Conservation (phyloP, 2,888 invertebrate genomes). For the Scaptodrosophila latifasciaeformis region DNA sequence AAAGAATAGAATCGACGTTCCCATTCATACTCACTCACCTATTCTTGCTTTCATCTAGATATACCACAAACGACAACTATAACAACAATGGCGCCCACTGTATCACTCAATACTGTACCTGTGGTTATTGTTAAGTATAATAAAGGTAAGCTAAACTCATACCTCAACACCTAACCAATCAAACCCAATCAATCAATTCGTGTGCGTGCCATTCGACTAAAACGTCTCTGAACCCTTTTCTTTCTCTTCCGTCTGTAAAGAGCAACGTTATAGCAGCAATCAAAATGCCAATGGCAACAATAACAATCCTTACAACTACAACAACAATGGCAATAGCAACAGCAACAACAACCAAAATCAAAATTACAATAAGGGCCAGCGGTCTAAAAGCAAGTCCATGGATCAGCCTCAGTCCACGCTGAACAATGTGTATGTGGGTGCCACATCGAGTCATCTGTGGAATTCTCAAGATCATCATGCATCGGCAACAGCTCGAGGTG, state of each 20-base stretch:
- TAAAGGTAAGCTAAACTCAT: conserved; percentile 62
- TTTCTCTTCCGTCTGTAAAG: conserved; percentile 25
- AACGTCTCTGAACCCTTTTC: too few relatives aligned
- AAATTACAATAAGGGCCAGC: conserved; percentile 64
- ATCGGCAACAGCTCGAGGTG: conserved; percentile 29
- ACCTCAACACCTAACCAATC: background rate
- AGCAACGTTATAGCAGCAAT: conserved; percentile 65
- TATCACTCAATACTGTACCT: conserved; percentile 72
- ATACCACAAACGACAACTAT: conserved; percentile 75
- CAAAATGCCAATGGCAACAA: conserved; percentile 63
- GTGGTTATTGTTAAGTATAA: conserved; percentile 70
- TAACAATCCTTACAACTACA: conserved; percentile 51
- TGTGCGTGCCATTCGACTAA: conserved; percentile 14
- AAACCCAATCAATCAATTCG: background rate
- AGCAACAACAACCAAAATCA: conserved; percentile 6
- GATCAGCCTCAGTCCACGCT: conserved; percentile 64
- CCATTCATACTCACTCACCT: too few relatives aligned
- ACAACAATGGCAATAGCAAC: conserved; percentile 43
- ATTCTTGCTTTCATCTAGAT: too few relatives aligned
- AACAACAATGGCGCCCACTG: conserved; percentile 74
- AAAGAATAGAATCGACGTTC: too few relatives aligned
- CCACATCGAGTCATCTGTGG: conserved; percentile 74
- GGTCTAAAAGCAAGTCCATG: conserved; percentile 62
- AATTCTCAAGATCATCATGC: conserved; percentile 71
- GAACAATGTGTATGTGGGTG: conserved; percentile 72